phyloP scores from a whole-genome alignment of 2,888 invertebrate species.

The Eristalinus sepulchralis region DNA sequence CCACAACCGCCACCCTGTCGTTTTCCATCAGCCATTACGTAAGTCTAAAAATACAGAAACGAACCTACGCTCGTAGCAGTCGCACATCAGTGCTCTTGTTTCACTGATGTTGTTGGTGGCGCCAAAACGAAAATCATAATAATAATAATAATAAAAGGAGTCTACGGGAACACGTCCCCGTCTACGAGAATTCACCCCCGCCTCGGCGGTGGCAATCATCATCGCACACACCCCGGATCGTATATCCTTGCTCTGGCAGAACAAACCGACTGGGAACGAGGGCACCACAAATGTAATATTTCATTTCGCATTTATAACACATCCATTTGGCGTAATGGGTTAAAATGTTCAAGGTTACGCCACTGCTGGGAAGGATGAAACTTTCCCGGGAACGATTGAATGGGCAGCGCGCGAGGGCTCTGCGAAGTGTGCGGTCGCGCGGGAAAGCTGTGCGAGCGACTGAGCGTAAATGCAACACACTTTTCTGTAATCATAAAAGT shows the following conservation, averaged over 20 bases:
- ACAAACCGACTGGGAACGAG: slow-evolving; percentile 19
- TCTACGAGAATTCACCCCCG: too few relatives aligned
- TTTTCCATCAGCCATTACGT: slow-evolving; percentile 12
- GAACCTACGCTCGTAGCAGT: slow-evolving; percentile 34
- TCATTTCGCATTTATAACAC: slow-evolving; percentile 69
- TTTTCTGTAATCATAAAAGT: slow-evolving; percentile 47
- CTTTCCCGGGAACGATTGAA: slow-evolving; percentile 48
- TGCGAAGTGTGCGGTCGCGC: not conserved
- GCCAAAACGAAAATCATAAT: slow-evolving; percentile 67
- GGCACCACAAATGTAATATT: slow-evolving; percentile 64
- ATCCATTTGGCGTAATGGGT: slow-evolving; percentile 70
- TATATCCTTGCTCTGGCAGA: slow-evolving; percentile 1
- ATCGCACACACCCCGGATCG: not conserved
- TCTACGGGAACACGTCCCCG: slow-evolving; percentile 37
- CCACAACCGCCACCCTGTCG: not conserved
- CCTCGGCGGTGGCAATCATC: slow-evolving; percentile 38
- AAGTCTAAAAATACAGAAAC: slow-evolving; percentile 32
- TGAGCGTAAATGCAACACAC: slow-evolving; percentile 60
- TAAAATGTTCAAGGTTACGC: slow-evolving; percentile 69
- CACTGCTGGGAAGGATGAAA: slow-evolving; percentile 41
- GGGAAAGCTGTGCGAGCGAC: not conserved
- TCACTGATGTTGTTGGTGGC: slow-evolving; percentile 57
- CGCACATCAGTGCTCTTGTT: slow-evolving; percentile 47
- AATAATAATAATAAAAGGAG: slow-evolving; percentile 66
- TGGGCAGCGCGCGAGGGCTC: slow-evolving; percentile 51